A percentile compares a stretch with the other conserved stretches of the same genome.
Evolutionary conservation across 2,888 invertebrate species (phyloP).

Genomic region (Eupithecia pulchellata): DNA sequence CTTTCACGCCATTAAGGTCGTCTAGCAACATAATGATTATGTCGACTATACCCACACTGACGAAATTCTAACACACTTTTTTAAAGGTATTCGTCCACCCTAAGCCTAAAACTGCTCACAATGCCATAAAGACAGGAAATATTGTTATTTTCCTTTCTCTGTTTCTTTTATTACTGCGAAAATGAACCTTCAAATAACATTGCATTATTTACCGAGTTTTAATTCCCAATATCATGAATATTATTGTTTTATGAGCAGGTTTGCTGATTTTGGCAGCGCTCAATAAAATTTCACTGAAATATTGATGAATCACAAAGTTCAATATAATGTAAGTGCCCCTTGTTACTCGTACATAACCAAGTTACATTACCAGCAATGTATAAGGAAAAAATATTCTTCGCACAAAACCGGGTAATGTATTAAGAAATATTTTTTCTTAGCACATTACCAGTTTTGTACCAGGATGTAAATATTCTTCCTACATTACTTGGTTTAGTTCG

Average conservation of each 20-base stretch:
- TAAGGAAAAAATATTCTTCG: too few species aligned
- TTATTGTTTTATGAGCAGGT: conserved; percentile 25
- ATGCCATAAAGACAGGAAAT: conserved; percentile 39
- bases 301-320: conserved; percentile 15
- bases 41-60: neutral
- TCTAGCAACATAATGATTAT: neutral
- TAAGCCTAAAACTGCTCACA: conserved; percentile 44
- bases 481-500: too few species aligned
- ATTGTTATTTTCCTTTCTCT: conserved; percentile 39
- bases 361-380: too few species aligned
- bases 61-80: conserved; percentile 1
- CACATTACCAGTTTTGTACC: too few species aligned
- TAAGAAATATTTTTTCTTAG: too few species aligned
- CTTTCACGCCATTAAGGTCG: neutral
- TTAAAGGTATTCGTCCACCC: conserved; percentile 7
- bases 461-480: too few species aligned
- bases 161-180: conserved; percentile 35
- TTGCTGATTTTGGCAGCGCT: conserved; percentile 18
- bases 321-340: too few species aligned
- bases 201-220: conserved; percentile 32
- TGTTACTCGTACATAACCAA: too few species aligned
- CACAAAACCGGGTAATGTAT: too few species aligned
- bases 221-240: conserved; percentile 31
- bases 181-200: conserved; percentile 36
- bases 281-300: conserved; percentile 13